Conservation (phyloP, 2,888 invertebrate genomes). For the Tiliacea aurago region DNA sequence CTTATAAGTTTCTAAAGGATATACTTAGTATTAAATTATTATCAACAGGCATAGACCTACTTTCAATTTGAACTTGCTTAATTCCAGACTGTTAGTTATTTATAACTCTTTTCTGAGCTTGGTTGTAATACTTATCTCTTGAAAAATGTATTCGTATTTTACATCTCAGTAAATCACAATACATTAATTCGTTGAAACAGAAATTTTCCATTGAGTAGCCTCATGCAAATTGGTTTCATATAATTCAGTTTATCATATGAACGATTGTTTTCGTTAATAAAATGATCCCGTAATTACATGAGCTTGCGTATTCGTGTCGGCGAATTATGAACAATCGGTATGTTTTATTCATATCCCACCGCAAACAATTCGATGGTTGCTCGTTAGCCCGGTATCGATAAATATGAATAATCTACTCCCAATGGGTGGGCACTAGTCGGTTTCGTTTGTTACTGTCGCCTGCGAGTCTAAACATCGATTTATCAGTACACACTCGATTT, state of each 20-base stretch:
- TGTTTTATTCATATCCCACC: conserved; percentile 69
- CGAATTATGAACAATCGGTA: conserved; percentile 63
- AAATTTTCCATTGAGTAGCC: conserved; percentile 16
- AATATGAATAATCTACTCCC: conserved; percentile 62
- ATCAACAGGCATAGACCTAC: not conserved
- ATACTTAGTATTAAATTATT: conserved; percentile 7
- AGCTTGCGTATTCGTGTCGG: conserved; percentile 41
- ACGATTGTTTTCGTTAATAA: conserved; percentile 49
- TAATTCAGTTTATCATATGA: conserved; percentile 29
- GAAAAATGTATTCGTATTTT: not conserved
- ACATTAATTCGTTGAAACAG: conserved; percentile 9
- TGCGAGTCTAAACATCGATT: conserved; percentile 57
- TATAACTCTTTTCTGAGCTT: not conserved
- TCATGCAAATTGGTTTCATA: conserved; percentile 39
- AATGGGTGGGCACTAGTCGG: conserved; percentile 51
- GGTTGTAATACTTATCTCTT: not conserved
- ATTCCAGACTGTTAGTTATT: not conserved
- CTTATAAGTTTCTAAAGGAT: conserved; percentile 17
- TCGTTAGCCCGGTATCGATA: conserved; percentile 62
- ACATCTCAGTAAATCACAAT: conserved; percentile 21
- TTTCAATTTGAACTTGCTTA: not conserved
- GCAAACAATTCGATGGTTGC: conserved; percentile 62
- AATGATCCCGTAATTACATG: conserved; percentile 47
- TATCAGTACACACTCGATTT: conserved; percentile 56
- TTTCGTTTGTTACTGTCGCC: conserved; percentile 56